phyloP scores from a whole-genome alignment of 2,797 vertebrate genomes.

The Pipistrellus nathusii region DNA sequence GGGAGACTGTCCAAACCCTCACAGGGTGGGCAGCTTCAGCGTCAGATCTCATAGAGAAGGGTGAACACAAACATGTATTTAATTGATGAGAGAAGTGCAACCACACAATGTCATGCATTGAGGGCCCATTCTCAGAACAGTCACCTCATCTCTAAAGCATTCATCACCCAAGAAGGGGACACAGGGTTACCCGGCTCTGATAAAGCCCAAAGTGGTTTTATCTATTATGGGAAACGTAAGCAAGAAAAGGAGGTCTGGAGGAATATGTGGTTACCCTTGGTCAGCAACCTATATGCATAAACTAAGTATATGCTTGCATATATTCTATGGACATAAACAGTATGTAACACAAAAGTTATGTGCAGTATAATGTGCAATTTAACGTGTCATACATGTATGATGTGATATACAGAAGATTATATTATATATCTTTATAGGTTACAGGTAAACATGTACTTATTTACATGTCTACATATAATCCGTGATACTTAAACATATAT shows the following conservation, averaged over 20 bases:
- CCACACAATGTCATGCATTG: fast-evolving
- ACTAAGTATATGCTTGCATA: neutral
- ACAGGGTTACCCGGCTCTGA: neutral
- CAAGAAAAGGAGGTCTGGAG: neutral
- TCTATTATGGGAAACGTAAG: neutral
- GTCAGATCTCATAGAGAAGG: neutral
- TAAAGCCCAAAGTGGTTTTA: neutral
- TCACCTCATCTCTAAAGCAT: neutral
- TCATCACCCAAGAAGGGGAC: neutral
- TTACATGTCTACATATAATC: neutral
- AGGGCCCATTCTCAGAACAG: neutral
- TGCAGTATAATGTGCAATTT: neutral
- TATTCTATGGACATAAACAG: neutral
- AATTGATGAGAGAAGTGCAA: neutral
- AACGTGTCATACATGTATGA: neutral
- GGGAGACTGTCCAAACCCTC: fast-evolving
- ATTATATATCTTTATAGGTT: neutral
- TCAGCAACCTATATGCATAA: neutral
- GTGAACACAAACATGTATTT: neutral
- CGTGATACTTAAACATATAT: neutral
- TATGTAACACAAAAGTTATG: too few species aligned
- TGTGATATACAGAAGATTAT: neutral
- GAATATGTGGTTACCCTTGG: neutral
- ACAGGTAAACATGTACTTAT: neutral
- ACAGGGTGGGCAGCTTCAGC: neutral